Evolutionary conservation across 1,140 invertebrate genomes (phyloP), one percentile per base, ranked within the genome.

Genomic region (Leptinotarsa defecta): DNA sequence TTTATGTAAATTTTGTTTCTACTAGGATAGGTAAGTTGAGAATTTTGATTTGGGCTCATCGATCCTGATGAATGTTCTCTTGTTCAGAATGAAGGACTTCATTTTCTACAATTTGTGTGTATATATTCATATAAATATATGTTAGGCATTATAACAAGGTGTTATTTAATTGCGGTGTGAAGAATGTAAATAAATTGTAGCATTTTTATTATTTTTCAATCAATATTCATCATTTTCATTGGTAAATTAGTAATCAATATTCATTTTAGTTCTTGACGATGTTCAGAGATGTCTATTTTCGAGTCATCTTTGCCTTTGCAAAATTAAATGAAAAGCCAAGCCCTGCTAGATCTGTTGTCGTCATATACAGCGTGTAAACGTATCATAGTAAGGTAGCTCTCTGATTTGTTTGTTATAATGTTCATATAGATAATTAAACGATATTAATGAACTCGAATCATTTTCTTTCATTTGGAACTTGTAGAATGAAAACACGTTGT

Each of bases 391-490:
- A 79, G 80, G 78, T 76, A 84, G 83, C 82, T 84, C 81, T 83
- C 82, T 82, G 79, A 83, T 82, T 84, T 84, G 83, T 65, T 65
- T 65, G 64, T 84, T 84, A 84, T 78, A 82, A 84, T 83, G 81
- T 84, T 84, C 81, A 81, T 83, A 83, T 83, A 84, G 79, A 79
- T 82, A 82, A 83, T 82, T 82, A 83, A 83, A 83, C 75, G 71
- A 81, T 82, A 76, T 77, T 65, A 77, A 81, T 77, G 20, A 63
- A 73, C 3, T 64, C 34, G 27, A 57, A 43, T 43, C 34, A 43
- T 43, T 43, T 43, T 43, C 8, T 43, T 43, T 43, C 34, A 43
- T 43, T 43, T 43, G 34, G 2, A 11, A 11, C 0, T 43, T 43
- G 34, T 11, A 11, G 34, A 43, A 43, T 43, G 8, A 34, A 34